Evolutionary conservation across 2,113 vertebrate species (phyloP).

Genomic region (Perca flavescens): DNA sequence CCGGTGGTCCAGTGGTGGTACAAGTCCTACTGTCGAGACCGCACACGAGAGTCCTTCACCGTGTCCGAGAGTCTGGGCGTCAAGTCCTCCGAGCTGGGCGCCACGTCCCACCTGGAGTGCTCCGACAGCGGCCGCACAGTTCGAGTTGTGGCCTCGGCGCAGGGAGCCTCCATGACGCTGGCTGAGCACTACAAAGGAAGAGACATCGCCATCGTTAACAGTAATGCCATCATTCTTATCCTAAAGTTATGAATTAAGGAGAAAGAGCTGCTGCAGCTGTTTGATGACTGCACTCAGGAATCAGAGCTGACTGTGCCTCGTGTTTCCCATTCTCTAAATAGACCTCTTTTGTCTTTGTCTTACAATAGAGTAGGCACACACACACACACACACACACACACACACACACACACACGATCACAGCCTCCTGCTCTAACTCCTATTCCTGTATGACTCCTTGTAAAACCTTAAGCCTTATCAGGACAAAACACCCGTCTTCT

Average conservation of each 20-base stretch:
- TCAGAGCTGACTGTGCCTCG: slow-evolving; percentile 57
- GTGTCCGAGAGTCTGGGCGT: slow-evolving; percentile 76
- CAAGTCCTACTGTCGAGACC: slow-evolving; percentile 97
- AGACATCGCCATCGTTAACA: slow-evolving; percentile 93
- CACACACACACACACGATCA: slow-evolving; percentile 22
- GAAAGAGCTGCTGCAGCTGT: slow-evolving; percentile 26
- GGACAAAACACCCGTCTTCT: slow-evolving; percentile 60
- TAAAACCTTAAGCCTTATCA: slow-evolving; percentile 70
- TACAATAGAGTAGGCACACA: slow-evolving; percentile 67
- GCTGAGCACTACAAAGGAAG: slow-evolving; percentile 95
- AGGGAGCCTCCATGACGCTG: slow-evolving; percentile 90
- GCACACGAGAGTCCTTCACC: slow-evolving; percentile 90
- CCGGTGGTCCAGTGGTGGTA: slow-evolving; percentile 98
- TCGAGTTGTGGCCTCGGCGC: slow-evolving; percentile 92
- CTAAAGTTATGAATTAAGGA: neutral
- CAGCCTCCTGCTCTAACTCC: slow-evolving; percentile 15
- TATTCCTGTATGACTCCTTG: slow-evolving; percentile 52
- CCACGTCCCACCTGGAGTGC: slow-evolving; percentile 92
- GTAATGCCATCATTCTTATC: slow-evolving; percentile 76
- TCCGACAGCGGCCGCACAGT: slow-evolving; percentile 94
- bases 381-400: slow-evolving; percentile 28
- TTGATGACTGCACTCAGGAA: slow-evolving; percentile 45
- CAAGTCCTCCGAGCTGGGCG: slow-evolving; percentile 84
- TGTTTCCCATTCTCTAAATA: slow-evolving; percentile 80
- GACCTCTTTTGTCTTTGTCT: slow-evolving; percentile 68